Evolutionary conservation across 2,113 vertebrate species (phyloP).

Genomic region (Nycticryphes semicollaris): DNA sequence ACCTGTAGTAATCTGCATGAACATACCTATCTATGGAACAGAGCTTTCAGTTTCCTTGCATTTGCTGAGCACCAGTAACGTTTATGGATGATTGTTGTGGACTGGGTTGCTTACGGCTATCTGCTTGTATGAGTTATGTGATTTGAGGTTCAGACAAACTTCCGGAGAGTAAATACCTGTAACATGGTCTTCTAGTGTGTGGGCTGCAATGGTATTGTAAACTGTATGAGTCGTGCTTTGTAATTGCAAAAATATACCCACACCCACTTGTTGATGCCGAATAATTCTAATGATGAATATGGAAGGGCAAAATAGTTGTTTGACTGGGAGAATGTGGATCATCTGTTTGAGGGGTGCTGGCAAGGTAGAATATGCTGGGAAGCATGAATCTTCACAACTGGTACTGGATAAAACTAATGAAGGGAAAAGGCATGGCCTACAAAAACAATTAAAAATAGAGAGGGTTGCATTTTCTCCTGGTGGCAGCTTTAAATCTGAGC

Average conservation of each 20-base stretch:
- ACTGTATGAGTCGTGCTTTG: background rate
- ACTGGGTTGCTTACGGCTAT: background rate
- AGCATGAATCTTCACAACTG: background rate
- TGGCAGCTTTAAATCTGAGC: background rate
- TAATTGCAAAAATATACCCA: slow-evolving; percentile 18
- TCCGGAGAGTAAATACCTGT: background rate
- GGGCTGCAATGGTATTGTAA: background rate
- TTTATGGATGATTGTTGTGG: background rate
- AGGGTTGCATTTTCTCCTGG: background rate
- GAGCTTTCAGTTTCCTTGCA: background rate
- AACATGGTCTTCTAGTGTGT: background rate
- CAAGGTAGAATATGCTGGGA: background rate
- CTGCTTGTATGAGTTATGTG: background rate
- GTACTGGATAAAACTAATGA: background rate
- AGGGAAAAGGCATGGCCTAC: background rate
- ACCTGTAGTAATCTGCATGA: background rate
- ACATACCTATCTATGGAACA: background rate
- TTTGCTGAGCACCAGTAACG: background rate
- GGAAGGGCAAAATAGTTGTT: background rate
- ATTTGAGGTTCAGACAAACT: background rate
- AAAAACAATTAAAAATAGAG: background rate
- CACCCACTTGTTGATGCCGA: slow-evolving; percentile 9
- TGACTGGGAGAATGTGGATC: background rate
- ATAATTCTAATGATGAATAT: background rate
- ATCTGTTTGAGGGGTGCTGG: background rate